Percentiles rank a stretch among this genome's conserved stretches.
Conservation (phyloP, 2,888 invertebrate species). For the Erebia ligea region DNA sequence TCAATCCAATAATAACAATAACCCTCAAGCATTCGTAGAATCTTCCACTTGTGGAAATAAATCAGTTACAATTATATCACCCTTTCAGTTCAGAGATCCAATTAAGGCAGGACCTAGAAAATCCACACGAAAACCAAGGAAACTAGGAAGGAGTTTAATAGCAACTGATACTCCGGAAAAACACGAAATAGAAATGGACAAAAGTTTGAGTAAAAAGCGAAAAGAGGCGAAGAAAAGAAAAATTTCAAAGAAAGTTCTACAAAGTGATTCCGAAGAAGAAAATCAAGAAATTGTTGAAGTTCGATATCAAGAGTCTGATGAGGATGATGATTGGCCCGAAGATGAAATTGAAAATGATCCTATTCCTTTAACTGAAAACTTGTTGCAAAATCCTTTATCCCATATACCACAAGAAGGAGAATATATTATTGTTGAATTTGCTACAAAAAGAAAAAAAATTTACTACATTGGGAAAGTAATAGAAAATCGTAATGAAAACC, state of each 20-base stretch:
- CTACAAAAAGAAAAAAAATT: not conserved
- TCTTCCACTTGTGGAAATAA: not conserved
- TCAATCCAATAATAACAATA: not conserved
- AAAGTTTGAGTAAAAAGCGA: constrained; percentile 5
- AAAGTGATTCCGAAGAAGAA: constrained; percentile 6
- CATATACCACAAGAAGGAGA: not conserved
- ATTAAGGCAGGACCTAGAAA: constrained; percentile 3
- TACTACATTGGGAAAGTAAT: not conserved
- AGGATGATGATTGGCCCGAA: not conserved
- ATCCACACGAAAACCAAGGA: constrained; percentile 6
- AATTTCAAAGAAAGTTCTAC: constrained; percentile 4
- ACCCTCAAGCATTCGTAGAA: constrained; percentile 6
- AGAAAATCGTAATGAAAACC: not conserved
- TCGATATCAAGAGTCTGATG: not conserved
- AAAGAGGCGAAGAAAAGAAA: constrained; percentile 3
- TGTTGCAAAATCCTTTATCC: not conserved
- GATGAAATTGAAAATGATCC: not conserved
- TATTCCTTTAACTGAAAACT: not conserved
- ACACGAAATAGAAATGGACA: constrained; percentile 3
- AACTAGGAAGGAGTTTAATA: constrained; percentile 3
- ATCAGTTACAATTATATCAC: constrained; percentile 5
- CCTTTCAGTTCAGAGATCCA: constrained; percentile 6
- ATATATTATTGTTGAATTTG: not conserved
- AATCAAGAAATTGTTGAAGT: not conserved
- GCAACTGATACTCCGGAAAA: constrained; percentile 5